phyloP scores from a whole-genome alignment of 2,888 invertebrate genomes.

The Dryadula phaetusa region DNA sequence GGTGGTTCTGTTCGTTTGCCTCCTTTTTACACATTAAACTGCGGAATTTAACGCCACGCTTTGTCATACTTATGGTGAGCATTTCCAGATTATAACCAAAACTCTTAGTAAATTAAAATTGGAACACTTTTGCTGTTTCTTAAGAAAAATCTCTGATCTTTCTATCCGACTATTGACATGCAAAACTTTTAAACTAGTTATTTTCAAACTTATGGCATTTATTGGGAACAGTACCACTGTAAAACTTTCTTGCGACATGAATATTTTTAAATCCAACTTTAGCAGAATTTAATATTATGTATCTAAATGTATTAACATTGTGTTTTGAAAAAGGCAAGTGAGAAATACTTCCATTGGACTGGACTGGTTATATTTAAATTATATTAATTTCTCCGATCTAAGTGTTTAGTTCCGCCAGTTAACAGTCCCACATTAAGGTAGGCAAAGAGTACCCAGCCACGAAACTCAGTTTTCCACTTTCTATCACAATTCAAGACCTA shows the following conservation, averaged over 20 bases:
- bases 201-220: not conserved
- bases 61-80: too few relatives aligned
- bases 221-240: not conserved
- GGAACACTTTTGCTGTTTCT: not conserved
- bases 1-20: too few relatives aligned
- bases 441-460: too few relatives aligned
- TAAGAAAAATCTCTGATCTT: not conserved
- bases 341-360: not conserved
- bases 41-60: too few relatives aligned
- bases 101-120: not conserved
- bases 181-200: constrained; percentile 9
- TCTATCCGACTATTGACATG: constrained; percentile 12
- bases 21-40: too few relatives aligned
- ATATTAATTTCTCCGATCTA: too few relatives aligned
- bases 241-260: not conserved
- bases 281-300: not conserved
- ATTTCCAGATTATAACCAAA: too few relatives aligned
- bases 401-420: too few relatives aligned
- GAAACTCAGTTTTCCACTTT: too few relatives aligned
- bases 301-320: not conserved
- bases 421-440: too few relatives aligned
- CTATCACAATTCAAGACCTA: too few relatives aligned
- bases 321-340: not conserved
- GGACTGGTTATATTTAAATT: too few relatives aligned
- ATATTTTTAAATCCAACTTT: not conserved